These are phyloP conservation scores for Parambassis ranga DNA, from an alignment of 2,797 vertebrate species.

Conservation along the genomic window DNA sequence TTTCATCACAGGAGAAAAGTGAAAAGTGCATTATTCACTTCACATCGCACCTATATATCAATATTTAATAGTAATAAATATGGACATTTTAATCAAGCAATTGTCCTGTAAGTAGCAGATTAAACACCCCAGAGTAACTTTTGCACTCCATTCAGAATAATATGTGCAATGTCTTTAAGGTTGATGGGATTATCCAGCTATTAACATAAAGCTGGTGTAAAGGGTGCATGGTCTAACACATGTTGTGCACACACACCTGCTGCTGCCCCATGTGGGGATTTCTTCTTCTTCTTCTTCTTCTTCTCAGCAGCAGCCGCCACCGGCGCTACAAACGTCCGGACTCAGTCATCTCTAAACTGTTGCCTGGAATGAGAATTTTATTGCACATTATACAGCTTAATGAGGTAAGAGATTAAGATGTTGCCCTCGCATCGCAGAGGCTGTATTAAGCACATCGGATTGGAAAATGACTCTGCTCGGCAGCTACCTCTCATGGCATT, in stretches of 20 bases:
- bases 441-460: conserved; percentile 58
- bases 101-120: too few species aligned
- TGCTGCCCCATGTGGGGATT: conserved; percentile 20
- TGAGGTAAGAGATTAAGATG: conserved; percentile 80
- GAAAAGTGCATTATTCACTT: conserved; percentile 4
- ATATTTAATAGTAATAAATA: conserved; percentile 1
- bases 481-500: conserved; percentile 43
- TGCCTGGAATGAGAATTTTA: conserved; percentile 61
- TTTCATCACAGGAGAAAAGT: conserved; percentile 4
- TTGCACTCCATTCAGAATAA: conserved; percentile 39
- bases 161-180: too few species aligned
- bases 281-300: too few species aligned
- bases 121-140: too few species aligned
- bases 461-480: conserved; percentile 37
- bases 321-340: too few species aligned
- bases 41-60: too few species aligned
- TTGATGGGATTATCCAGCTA: conserved; percentile 63
- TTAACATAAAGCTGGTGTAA: conserved; percentile 47
- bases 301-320: too few species aligned
- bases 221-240: conserved; percentile 10
- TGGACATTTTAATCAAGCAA: too few species aligned
- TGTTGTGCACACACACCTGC: conserved; percentile 2
- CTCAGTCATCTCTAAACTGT: conserved; percentile 25
- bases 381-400: conserved; percentile 72
- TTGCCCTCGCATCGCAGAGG: conserved; percentile 55